Percentiles rank a stretch among this genome's conserved stretches.
phyloP scores from a whole-genome alignment of 2,888 invertebrate species.

The Cataglyphis rosenhaueri region DNA sequence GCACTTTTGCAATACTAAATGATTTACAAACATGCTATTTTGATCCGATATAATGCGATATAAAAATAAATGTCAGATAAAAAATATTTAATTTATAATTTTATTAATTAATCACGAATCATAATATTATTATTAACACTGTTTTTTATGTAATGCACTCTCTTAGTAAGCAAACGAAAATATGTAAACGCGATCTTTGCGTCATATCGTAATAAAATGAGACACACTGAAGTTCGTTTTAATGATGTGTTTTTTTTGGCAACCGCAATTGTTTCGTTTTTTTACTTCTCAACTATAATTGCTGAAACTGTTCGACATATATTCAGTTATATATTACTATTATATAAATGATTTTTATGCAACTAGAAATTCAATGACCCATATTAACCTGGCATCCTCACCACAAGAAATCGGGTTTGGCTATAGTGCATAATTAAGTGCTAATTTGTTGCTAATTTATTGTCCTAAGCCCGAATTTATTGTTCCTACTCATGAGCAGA shows the following conservation, averaged over 20 bases:
- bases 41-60: background rate
- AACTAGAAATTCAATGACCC: conserved; percentile 43
- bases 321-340: conserved; percentile 57
- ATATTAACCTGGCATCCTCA: too few species aligned
- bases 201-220: background rate
- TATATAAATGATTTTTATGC: conserved; percentile 72
- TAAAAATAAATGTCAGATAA: background rate
- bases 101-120: background rate
- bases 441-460: too few species aligned
- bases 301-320: conserved; percentile 44
- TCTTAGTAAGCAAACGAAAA: background rate
- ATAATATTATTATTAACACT: background rate
- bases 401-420: too few species aligned
- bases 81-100: background rate
- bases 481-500: too few species aligned
- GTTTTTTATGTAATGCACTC: background rate
- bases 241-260: background rate
- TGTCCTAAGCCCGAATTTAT: too few species aligned
- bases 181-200: background rate
- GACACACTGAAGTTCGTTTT: background rate
- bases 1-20: background rate
- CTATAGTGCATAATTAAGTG: too few species aligned
- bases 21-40: background rate
- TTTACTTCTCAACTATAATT: conserved; percentile 25
- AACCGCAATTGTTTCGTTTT: background rate